Evolutionary conservation across 2,113 vertebrate genomes (phyloP).

Genomic region (Cheilinus undulatus): DNA sequence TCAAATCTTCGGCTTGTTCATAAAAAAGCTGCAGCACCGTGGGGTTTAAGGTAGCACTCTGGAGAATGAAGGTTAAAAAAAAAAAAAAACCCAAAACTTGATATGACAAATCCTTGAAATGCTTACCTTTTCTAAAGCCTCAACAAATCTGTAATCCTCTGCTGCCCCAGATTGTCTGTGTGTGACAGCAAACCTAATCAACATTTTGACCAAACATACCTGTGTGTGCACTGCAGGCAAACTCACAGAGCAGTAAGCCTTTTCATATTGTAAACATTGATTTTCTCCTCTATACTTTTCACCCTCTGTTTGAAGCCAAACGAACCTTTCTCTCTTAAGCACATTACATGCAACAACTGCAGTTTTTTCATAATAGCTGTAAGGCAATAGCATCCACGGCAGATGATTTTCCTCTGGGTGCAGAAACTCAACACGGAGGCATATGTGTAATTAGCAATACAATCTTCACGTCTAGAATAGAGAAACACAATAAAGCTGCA

Average conservation of each 20-base stretch:
- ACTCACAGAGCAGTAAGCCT: not conserved
- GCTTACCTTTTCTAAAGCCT: constrained; percentile 65
- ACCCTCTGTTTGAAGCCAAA: constrained; percentile 1
- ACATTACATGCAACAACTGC: not conserved
- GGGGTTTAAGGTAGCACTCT: constrained; percentile 58
- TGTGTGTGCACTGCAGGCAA: constrained; percentile 29
- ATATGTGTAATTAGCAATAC: constrained; percentile 63
- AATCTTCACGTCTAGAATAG: constrained; percentile 60
- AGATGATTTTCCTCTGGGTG: constrained; percentile 10
- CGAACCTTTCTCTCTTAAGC: constrained; percentile 19
- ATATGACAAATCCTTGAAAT: constrained; percentile 73
- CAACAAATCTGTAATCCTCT: constrained; percentile 70
- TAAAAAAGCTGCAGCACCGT: constrained; percentile 47
- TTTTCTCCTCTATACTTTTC: constrained; percentile 2
- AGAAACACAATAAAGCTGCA: constrained; percentile 59
- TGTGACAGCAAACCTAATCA: constrained; percentile 49
- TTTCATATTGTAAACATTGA: not conserved
- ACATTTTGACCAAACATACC: constrained; percentile 43
- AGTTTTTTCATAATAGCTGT: constrained; percentile 8
- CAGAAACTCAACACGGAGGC: constrained; percentile 49
- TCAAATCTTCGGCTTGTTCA: constrained; percentile 67
- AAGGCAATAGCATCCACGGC: constrained; percentile 17
- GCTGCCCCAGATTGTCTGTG: constrained; percentile 65
- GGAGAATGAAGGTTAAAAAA: constrained; percentile 37
- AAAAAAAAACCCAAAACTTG: constrained; percentile 36